Base-by-base conservation (phyloP, 2,888 invertebrate species). In the Orthosia incerta region DNA sequence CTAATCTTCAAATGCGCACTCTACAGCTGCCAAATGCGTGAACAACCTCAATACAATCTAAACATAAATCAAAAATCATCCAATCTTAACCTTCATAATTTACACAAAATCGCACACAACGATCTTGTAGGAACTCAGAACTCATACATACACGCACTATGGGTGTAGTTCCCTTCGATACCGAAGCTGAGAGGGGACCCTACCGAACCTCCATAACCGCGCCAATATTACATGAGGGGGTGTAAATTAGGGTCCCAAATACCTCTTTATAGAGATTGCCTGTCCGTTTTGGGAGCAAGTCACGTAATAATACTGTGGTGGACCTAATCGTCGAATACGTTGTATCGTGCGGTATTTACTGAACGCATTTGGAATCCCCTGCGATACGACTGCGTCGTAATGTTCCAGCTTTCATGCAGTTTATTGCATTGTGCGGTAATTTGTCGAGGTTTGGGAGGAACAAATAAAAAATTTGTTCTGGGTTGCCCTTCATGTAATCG, bases 181-280 rank as follows among this genome's bases (percentile, higher is more conserved):
- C 80, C 80, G 67, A 81, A 80, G 82, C 82, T 84, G 82, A 88
- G 90, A 90, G 90, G 90, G 90, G 83, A 71, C 82, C 89, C 85
- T 75, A 71, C 83, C 84, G 90, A 91, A 93, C 94, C 93, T 93
- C 93, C 93, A 94, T 95, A 94, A 94, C 92, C 85, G 88, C 89
- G 88, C 87, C 90, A 91, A 94, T 95, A 95, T 95, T 94, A 93
- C 93, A 89, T 92, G 93, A 94, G 94, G 94, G 94, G 92, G 94
- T 95, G 95, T 94, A 94, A 95, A 95, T 95, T 94, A 94, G 95
- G 95, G 94, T 94, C 90, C 91, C 93, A 91, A 94, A 94, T 93
- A 93, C 94, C 95, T 93, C 93, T 94, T 94, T 94, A 94, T 94
- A 93, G 93, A 93, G 94, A 95, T 95, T 94, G 94, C 92, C 89